Base-by-base conservation (phyloP, 2,113 vertebrate species). In the Pollachius pollachius region DNA sequence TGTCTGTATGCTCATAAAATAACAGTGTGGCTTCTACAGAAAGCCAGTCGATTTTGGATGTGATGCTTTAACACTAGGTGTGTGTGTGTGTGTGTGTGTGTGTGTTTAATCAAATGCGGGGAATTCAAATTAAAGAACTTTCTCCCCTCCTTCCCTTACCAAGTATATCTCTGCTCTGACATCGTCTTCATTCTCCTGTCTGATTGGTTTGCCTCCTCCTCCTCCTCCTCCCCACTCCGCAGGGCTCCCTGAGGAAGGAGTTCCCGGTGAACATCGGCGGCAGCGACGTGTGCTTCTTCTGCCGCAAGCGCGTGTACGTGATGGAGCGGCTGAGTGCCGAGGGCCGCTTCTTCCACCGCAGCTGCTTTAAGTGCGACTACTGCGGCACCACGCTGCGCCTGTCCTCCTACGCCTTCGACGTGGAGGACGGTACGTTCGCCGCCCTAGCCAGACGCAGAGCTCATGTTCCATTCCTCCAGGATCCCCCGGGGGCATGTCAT, bases 321-420 rank as follows among this genome's bases (percentile, higher is more conserved):
- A 99, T 99, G 97, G 97, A 99, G 89, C 74, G 97, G 64, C 91
- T 99, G 65, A 99, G 97, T 0, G 97, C 97, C 0, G 97, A 99
- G 86, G 97, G 96, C 71, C 98, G 97, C 87, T 99, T 99, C 91
- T 99, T 99, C 92, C 97, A 99, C 69, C 96, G 97, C 68, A 98
- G 94, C 88, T 99, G 97, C 92, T 99, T 99, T 89, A 97, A 97
- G 78, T 99, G 97, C 0, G 95, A 98, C 81, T 94, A 98, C 90
- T 99, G 97, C 0, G 86, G 85, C 58, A 96, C 96, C 17, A 99
- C 97, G 0, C 93, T 99, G 62, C 95, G 97, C 1, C 87, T 99
- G 16, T 97, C 96, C 0, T 96, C 95, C 13, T 99, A 98, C 0
- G 97, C 97, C 76, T 99, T 97, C 0, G 96, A 98, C 41, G 91